Evolutionary conservation across 2,888 invertebrate genomes (phyloP).

Genomic region (Chalcosyrphus nemorum): DNA sequence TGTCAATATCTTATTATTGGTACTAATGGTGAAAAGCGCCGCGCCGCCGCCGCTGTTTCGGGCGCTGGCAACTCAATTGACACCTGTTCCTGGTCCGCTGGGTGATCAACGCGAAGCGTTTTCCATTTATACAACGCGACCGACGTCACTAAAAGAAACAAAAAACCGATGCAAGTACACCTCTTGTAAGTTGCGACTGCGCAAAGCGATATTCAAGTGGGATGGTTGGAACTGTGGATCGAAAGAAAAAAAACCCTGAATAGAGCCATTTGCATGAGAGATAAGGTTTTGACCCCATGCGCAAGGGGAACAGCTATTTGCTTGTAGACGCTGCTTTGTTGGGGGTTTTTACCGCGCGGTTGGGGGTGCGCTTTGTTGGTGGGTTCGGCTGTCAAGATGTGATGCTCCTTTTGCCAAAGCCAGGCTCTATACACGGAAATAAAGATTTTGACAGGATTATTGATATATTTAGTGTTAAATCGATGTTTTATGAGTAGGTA

Average conservation of each 20-base stretch:
- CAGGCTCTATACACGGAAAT: slow-evolving; percentile 31
- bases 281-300: slow-evolving; percentile 65
- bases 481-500: neutral
- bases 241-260: neutral
- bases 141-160: no score
- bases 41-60: slow-evolving; percentile 32
- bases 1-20: slow-evolving; percentile 72
- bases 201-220: neutral
- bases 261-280: slow-evolving; percentile 60
- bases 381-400: slow-evolving; percentile 31
- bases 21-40: slow-evolving; percentile 71
- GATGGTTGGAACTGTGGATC: slow-evolving; percentile 15
- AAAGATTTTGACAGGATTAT: slow-evolving; percentile 29
- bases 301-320: slow-evolving; percentile 40
- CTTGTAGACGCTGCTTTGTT: slow-evolving; percentile 5
- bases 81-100: slow-evolving; percentile 67
- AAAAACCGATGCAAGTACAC: no score
- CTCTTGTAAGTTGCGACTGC: neutral
- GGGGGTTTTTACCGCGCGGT: slow-evolving; percentile 25
- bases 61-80: slow-evolving; percentile 70
- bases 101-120: slow-evolving; percentile 52
- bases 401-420: neutral
- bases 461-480: slow-evolving; percentile 30
- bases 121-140: slow-evolving; percentile 20
- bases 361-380: slow-evolving; percentile 57